phyloP scores from a whole-genome alignment of 2,113 vertebrate species.

The Suricata suricatta region DNA sequence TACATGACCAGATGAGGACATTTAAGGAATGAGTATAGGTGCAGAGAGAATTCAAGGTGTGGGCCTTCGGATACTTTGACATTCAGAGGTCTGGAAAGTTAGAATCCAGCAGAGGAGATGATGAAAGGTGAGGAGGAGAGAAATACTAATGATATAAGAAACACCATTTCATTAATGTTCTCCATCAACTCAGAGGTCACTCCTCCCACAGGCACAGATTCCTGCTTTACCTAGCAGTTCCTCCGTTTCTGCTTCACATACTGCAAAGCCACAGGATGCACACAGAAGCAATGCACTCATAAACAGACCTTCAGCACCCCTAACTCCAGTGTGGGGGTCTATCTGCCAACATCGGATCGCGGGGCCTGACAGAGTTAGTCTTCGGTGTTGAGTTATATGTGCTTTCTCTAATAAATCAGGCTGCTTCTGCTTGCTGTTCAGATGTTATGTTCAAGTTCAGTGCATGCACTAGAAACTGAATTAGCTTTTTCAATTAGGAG shows the following conservation, averaged over 20 bases:
- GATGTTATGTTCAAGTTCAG: background rate
- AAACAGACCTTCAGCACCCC: background rate
- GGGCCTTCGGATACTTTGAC: background rate
- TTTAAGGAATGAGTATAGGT: background rate
- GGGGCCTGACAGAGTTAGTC: background rate
- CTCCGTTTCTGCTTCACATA: background rate
- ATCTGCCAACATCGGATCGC: background rate
- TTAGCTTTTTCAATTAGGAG: background rate
- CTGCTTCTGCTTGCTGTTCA: background rate
- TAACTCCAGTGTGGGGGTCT: background rate
- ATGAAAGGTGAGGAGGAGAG: background rate
- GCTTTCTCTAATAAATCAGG: background rate
- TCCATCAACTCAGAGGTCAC: background rate
- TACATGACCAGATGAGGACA: background rate
- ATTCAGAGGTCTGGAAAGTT: background rate
- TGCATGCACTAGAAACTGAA: background rate
- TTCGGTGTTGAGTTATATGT: background rate
- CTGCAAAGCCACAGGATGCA: background rate
- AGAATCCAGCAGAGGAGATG: background rate
- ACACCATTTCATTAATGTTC: background rate
- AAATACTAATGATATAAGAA: background rate
- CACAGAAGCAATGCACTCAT: accelerated
- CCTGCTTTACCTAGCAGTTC: background rate
- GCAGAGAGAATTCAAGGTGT: background rate
- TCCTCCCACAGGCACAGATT: background rate